Base-by-base conservation (phyloP, 2,113 vertebrate species). In the Orthonyx spaldingii region DNA sequence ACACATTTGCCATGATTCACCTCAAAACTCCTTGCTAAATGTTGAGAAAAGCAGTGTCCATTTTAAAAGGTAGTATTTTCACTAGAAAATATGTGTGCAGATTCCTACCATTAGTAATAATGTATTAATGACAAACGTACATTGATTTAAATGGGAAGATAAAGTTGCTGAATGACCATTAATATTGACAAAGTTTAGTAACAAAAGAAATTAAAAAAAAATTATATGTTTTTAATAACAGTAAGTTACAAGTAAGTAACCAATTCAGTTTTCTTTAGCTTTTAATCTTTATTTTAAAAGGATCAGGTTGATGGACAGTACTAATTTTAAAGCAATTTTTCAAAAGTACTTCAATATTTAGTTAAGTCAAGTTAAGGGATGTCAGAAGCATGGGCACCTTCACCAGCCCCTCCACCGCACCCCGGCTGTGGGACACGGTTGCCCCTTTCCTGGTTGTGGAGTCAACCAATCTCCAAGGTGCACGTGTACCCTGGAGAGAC, bases 371-470 rank as follows among this genome's bases (percentile, higher is more conserved):
- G 9, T 24, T 60, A 50, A 65, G 8, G 5, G 7, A 10, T 37
- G 3, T 35, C 35, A 70, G 12, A 21, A 50, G 3, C 4, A 5
- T 1, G 2, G 11, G 18, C 6, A 13, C 5, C 16, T 50, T 16
- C 30, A 41, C 19, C 28, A 35, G 30, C 2, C 2, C 7, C 3
- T 11, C 24, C 22, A n/a, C n/a, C n/a, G n/a, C n/a, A 16, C 12
- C 30, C 1, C 0, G 3, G 13, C 24, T 33, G 3, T 1, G 1
- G 23, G n/a, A 24, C 3, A 1, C 0, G 0, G 5, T 10, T 41
- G 13, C 3, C 1, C 0, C 22, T 46, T 64, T 14, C 13, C 41
- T 5, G 6, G 4, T 2, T 49, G 20, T 0, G 1, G 13, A 28
- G 55, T 59, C 39, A 49, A 6, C 28, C 8, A 13, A 26, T 35